Percentiles rank a stretch among this genome's conserved stretches.
Evolutionary conservation across 2,797 vertebrate genomes (phyloP).

Genomic region (Molothrus aeneus): DNA sequence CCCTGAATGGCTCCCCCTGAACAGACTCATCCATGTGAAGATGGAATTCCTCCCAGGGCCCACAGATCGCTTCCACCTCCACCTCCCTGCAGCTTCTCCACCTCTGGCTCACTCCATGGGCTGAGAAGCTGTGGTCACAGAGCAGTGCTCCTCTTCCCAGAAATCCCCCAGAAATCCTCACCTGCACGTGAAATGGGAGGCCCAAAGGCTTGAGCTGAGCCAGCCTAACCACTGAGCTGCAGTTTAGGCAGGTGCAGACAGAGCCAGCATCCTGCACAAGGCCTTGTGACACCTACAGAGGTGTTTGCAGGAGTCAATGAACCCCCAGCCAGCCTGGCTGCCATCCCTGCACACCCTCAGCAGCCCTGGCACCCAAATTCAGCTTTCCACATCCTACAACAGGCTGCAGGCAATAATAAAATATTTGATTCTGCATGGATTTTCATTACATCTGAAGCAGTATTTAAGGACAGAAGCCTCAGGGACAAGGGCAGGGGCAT

Average conservation of each 20-base stretch:
- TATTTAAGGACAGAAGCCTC: not conserved
- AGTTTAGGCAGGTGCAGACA: not conserved
- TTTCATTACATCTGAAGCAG: not conserved
- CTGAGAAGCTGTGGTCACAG: accelerated
- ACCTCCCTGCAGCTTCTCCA: not conserved
- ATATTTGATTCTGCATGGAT: not conserved
- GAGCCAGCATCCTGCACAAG: not conserved
- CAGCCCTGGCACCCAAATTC: not conserved
- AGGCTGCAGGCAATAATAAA: not conserved
- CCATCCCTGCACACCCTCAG: not conserved
- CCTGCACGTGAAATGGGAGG: not conserved
- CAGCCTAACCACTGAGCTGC: not conserved
- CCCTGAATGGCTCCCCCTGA: not conserved
- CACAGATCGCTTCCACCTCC: not conserved
- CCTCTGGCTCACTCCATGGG: not conserved
- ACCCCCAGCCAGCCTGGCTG: not conserved
- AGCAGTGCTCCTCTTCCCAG: not conserved
- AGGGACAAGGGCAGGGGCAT: accelerated
- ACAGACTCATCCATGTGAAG: not conserved
- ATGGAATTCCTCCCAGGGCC: not conserved
- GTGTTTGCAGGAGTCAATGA: accelerated
- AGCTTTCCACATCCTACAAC: not conserved
- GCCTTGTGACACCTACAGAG: not conserved
- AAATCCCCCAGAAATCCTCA: not conserved
- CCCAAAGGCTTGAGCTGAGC: not conserved